A percentile compares a stretch with the other conserved stretches of the same genome.
These are phyloP conservation scores for Ophiodon elongatus DNA, from an alignment of 2,113 vertebrate genomes.

Conservation along the genomic window DNA sequence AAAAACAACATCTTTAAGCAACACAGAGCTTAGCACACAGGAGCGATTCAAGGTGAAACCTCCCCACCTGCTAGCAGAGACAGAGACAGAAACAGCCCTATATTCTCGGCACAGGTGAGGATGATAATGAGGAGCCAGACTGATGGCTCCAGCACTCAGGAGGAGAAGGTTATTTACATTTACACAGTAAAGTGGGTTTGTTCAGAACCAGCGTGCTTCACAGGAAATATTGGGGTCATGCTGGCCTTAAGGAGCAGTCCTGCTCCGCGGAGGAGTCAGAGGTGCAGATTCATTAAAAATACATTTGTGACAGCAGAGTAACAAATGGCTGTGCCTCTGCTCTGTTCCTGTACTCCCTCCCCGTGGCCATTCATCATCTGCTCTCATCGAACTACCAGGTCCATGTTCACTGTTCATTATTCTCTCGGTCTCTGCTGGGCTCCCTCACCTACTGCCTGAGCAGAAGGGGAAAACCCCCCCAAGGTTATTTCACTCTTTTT, in stretches of 20 bases:
- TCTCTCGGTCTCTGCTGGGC: conserved; percentile 36
- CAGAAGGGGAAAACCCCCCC: not conserved
- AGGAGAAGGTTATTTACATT: conserved; percentile 68
- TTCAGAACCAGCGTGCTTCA: conserved; percentile 34
- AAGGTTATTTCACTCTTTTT: conserved; percentile 52
- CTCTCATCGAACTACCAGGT: conserved; percentile 57
- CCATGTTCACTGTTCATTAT: conserved; percentile 69
- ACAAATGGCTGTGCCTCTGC: conserved; percentile 71
- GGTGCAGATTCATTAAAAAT: conserved; percentile 83
- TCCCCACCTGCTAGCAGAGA: conserved; percentile 26
- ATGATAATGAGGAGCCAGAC: conserved; percentile 51
- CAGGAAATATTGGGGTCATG: conserved; percentile 70
- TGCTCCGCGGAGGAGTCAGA: conserved; percentile 73
- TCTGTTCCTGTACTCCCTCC: conserved; percentile 68
- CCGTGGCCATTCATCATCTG: conserved; percentile 80
- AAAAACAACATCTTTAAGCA: conserved; percentile 29
- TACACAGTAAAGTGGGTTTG: conserved; percentile 46
- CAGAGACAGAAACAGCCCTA: conserved; percentile 7
- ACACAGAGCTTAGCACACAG: conserved; percentile 2
- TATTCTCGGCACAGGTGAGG: conserved; percentile 30
- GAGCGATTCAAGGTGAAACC: conserved; percentile 57
- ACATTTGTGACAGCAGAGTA: conserved; percentile 79
- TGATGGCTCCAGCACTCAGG: conserved; percentile 49
- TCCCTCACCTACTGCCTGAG: conserved; percentile 21
- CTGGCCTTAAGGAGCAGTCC: conserved; percentile 63